These are phyloP conservation scores for Tenthredo scrophulariae DNA, from an alignment of 2,888 invertebrate genomes.

Conservation along the genomic window DNA sequence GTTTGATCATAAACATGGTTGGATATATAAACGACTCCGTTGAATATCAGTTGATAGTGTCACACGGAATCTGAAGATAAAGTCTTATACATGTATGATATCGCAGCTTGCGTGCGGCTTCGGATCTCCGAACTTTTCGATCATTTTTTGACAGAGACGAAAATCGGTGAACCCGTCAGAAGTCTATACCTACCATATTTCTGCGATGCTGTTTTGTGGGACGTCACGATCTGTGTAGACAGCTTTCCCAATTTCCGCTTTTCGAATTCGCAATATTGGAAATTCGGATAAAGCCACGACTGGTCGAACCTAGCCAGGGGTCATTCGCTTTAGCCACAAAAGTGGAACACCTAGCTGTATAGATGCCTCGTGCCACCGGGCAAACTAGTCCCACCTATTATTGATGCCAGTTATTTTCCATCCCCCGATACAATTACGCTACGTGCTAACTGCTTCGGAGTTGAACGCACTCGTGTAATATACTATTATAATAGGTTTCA, in stretches of 20 bases:
- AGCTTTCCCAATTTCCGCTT: conserved; percentile 67
- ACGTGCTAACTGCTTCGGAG: conserved; percentile 31
- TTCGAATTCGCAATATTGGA: conserved; percentile 22
- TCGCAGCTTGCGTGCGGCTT: not conserved
- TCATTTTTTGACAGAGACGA: not conserved
- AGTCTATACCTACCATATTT: not conserved
- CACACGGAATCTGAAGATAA: not conserved
- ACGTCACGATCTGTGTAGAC: conserved; percentile 64
- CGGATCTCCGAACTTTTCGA: not conserved
- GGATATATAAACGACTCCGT: not conserved
- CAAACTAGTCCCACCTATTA: conserved; percentile 49
- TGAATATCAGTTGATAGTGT: not conserved
- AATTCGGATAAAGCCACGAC: conserved; percentile 19
- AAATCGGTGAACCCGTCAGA: not conserved
- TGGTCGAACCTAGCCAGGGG: conserved; percentile 14
- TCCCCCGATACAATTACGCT: conserved; percentile 34
- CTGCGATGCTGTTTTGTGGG: not conserved
- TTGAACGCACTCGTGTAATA: conserved; percentile 37
- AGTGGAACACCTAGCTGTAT: conserved; percentile 44
- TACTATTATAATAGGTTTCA: not conserved
- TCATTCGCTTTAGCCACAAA: conserved; percentile 48
- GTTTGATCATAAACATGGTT: conserved; percentile 8
- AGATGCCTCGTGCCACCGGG: conserved; percentile 34
- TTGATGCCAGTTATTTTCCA: conserved; percentile 51
- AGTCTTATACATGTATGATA: not conserved